Percentiles rank a stretch among this genome's conserved stretches.
Evolutionary conservation across 2,797 vertebrate species (phyloP).

Genomic region (Scolopax bukidnonensis): DNA sequence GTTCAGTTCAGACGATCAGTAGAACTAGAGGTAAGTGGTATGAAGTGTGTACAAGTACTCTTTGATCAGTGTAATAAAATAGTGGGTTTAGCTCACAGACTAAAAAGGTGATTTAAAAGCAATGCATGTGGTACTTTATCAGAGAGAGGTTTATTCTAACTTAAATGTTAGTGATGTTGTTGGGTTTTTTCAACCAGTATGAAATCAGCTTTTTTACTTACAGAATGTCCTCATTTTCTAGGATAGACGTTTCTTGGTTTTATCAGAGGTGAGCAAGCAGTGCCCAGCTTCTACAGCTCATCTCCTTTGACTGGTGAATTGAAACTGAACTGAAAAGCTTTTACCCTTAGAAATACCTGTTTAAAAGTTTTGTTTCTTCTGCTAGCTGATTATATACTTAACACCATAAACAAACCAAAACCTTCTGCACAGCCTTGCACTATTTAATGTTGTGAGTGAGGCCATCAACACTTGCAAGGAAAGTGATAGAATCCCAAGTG

Average conservation of each 20-base stretch:
- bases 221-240: neutral
- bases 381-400: neutral
- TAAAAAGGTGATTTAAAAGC: neutral
- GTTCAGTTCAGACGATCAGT: constrained; percentile 88
- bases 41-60: neutral
- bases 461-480: neutral
- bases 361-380: neutral
- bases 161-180: neutral
- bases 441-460: neutral
- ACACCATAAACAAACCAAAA: neutral
- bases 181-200: neutral
- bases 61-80: neutral
- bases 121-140: neutral
- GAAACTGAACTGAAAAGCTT: neutral
- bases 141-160: neutral
- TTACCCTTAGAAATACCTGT: neutral
- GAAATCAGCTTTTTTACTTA: neutral
- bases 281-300: neutral
- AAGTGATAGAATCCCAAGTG: neutral
- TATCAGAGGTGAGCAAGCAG: neutral
- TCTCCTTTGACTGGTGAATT: neutral
- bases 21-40: constrained; percentile 89
- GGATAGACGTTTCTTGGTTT: neutral
- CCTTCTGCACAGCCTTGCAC: neutral
- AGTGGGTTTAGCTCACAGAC: neutral